These are phyloP conservation scores for Drosophila borealis DNA, from an alignment of 2,888 invertebrate genomes.

Conservation along the genomic window DNA sequence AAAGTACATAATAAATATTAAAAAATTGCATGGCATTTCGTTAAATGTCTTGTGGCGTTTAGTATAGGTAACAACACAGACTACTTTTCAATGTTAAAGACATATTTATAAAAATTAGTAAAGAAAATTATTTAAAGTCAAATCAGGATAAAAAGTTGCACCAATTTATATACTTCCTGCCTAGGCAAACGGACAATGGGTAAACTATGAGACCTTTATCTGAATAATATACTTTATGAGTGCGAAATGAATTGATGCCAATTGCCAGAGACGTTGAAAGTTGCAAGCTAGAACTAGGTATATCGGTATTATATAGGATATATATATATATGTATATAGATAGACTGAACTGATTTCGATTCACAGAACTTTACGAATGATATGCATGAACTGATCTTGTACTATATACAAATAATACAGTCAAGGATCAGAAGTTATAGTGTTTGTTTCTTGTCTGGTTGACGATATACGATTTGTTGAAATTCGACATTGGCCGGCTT, in stretches of 20 bases:
- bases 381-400: slow-evolving; percentile 45
- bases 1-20: slow-evolving; percentile 4
- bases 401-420: slow-evolving; percentile 43
- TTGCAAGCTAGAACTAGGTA: background rate
- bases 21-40: slow-evolving; percentile 16
- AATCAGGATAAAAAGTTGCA: slow-evolving; percentile 2
- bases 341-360: slow-evolving; percentile 20
- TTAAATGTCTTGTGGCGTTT: background rate
- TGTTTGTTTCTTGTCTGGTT: slow-evolving; percentile 31
- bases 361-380: slow-evolving; percentile 30
- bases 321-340: background rate
- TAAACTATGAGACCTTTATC: slow-evolving; percentile 4
- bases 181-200: slow-evolving; percentile 12
- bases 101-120: background rate
- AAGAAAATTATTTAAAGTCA: background rate
- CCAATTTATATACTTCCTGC: slow-evolving; percentile 17
- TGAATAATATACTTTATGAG: slow-evolving; percentile 14
- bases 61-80: background rate
- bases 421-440: slow-evolving; percentile 18
- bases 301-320: background rate
- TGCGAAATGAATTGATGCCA: slow-evolving; percentile 38
- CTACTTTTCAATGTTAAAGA: background rate
- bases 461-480: slow-evolving; percentile 46
- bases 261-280: slow-evolving; percentile 24
- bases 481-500: slow-evolving; percentile 78